Base-by-base conservation (phyloP, 1,140 invertebrate genomes). In the Eubasilissa regina region DNA sequence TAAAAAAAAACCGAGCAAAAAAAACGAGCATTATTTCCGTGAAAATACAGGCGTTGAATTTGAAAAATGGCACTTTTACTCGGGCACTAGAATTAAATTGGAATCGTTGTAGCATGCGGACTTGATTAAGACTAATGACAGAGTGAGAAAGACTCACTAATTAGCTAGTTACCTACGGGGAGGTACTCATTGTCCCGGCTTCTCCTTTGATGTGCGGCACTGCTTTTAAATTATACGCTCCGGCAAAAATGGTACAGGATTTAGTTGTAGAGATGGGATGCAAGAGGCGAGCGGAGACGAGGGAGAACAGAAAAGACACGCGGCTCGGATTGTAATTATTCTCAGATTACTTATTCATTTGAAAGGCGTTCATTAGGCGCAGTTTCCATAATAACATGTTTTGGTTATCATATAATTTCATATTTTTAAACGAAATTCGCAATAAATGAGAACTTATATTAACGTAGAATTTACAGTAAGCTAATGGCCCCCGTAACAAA, bases 161-260 rank as follows among this genome's bases (percentile, higher is more conserved):
- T 81, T 81, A 81, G 74, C 74, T 77, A 66, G 74, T 81, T 79
- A 79, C 74, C 77, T 64, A 75, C 21, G 80, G 79, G 25, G 25
- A 35, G 25, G 80, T 68, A 79, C 66, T 81, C 77, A 81, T 81
- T 81, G 78, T 77, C 56, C 47, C 35, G 47, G 72, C 51, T 79
- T 79, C 76, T 73, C 56, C 80, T 81, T 79, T 81, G 77, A 81
- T 79, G 77, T 79, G 56, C 70, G 75, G 73, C 43, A 64, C 76
- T 74, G 66, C 80, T 77, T 81, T 81, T 79, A 81, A 81, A 81
- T 81, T 66, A 64, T 62, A 72, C 55, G 75, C 48, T 44, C 13
- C 43, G 75, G 75, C 62, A 79, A 64, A 64, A 64, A 45, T 68
- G 64, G 64, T 21, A 7, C 17, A 17, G 11, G 44, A 68, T 45